Evolutionary conservation across 2,113 vertebrate genomes (phyloP).

Genomic region (Brevimyrus niger): DNA sequence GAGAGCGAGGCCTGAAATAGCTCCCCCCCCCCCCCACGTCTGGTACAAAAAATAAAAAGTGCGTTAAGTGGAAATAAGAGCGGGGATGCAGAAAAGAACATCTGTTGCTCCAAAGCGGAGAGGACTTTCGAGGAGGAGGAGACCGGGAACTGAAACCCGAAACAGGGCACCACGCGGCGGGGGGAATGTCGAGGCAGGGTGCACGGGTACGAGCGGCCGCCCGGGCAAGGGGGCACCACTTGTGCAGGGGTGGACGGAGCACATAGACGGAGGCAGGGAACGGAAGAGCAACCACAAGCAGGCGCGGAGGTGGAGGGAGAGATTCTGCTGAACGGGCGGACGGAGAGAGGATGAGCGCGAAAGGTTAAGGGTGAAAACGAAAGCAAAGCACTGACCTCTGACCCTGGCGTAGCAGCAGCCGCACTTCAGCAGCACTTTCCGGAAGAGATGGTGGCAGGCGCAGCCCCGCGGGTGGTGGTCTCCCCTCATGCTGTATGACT

Average conservation of each 20-base stretch:
- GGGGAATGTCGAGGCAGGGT: not conserved
- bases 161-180: not conserved
- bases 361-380: not conserved
- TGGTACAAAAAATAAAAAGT: not conserved
- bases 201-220: not conserved
- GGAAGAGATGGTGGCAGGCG: conserved; percentile 87
- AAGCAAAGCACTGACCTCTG: conserved; percentile 74
- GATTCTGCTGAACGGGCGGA: not conserved
- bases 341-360: not conserved
- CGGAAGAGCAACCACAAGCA: not conserved
- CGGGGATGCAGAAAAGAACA: not conserved
- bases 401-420: conserved; percentile 82
- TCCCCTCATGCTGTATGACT: conserved; percentile 74
- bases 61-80: not conserved
- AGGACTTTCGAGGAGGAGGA: not conserved
- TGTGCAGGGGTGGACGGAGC: not conserved
- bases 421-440: conserved; percentile 89
- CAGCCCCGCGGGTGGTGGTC: conserved; percentile 76
- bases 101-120: not conserved
- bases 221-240: not conserved
- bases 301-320: not conserved
- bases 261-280: not conserved
- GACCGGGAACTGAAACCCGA: not conserved
- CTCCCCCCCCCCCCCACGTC: not conserved
- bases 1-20: not conserved